Conservation (phyloP, 30 jellyfish, hydroid and myxozoan species). For the Aurelia sp. region DNA sequence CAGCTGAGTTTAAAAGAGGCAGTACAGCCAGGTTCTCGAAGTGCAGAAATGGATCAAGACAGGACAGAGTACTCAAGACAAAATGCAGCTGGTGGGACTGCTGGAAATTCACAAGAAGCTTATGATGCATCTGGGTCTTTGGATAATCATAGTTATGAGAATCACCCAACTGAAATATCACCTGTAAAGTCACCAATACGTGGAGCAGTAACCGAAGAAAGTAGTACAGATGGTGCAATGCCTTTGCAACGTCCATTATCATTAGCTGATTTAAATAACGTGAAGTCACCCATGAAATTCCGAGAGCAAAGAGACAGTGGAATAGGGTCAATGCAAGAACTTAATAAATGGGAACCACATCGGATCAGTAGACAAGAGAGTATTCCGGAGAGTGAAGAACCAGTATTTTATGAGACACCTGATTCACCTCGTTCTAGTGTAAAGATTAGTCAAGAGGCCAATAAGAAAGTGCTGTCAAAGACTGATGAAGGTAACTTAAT, state of each 20-base stretch:
- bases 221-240: too few species aligned
- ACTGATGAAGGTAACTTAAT: constrained; percentile 18
- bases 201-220: too few species aligned
- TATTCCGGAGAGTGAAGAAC: constrained; percentile 22
- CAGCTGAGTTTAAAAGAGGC: too few species aligned
- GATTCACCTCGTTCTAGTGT: constrained; percentile 10
- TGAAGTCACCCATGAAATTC: not conserved
- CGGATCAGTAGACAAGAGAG: constrained; percentile 4
- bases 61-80: too few species aligned
- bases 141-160: too few species aligned
- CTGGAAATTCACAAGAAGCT: too few species aligned
- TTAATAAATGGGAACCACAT: not conserved
- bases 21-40: too few species aligned
- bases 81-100: too few species aligned
- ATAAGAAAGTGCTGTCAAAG: not conserved
- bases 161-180: too few species aligned
- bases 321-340: constrained; percentile 72
- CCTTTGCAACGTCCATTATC: constrained; percentile 5
- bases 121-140: too few species aligned
- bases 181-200: too few species aligned
- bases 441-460: not conserved
- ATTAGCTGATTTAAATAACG: constrained; percentile 19
- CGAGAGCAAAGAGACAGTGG: constrained; percentile 69
- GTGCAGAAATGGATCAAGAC: too few species aligned
- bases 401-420: constrained; percentile 35